Evolutionary conservation across 2,113 vertebrate species (phyloP).

Genomic region (Hyaena hyaena): DNA sequence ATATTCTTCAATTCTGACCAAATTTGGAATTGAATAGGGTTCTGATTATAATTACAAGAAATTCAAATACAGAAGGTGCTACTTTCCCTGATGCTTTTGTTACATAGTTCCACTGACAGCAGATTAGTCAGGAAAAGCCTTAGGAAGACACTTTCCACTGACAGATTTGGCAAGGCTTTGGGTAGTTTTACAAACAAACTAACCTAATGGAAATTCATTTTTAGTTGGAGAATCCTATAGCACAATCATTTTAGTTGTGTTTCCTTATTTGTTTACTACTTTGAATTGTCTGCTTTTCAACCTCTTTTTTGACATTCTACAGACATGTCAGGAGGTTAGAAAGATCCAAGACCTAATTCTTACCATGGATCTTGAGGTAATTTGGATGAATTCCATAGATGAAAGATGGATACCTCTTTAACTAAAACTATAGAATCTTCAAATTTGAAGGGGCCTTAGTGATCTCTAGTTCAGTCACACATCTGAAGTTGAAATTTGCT

Average conservation of each 20-base stretch:
- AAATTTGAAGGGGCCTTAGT: not conserved
- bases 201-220: not conserved
- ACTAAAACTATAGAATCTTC: not conserved
- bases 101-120: slow-evolving; percentile 28
- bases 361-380: not conserved
- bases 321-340: not conserved
- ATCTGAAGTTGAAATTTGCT: slow-evolving; percentile 32
- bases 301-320: not conserved
- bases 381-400: not conserved
- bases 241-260: not conserved
- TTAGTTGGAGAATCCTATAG: not conserved
- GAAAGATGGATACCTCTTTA: not conserved
- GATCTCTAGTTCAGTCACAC: not conserved
- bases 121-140: not conserved
- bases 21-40: slow-evolving; percentile 25
- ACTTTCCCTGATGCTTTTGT: slow-evolving; percentile 20
- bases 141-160: not conserved
- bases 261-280: not conserved
- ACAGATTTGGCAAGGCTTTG: not conserved
- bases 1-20: slow-evolving; percentile 46
- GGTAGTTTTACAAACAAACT: slow-evolving; percentile 34
- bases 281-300: slow-evolving; percentile 11
- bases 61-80: slow-evolving; percentile 26
- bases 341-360: not conserved
- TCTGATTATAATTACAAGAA: slow-evolving; percentile 37